A percentile compares a stretch with the other conserved stretches of the same genome.
Evolutionary conservation across 2,888 invertebrate species (phyloP).

Genomic region (Prosopocoilus inquinatus): DNA sequence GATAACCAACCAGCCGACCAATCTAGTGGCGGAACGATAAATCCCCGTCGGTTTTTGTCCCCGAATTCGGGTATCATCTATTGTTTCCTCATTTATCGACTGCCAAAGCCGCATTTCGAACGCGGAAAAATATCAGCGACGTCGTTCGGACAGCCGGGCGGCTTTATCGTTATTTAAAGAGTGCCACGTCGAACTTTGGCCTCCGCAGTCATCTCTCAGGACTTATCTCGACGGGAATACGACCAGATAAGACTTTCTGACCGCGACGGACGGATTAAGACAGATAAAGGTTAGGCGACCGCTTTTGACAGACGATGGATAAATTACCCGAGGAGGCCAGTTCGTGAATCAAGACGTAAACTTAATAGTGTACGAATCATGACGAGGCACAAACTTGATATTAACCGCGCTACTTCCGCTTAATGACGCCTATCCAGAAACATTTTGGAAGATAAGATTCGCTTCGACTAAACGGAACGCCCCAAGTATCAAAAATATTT

Average conservation of each 20-base stretch:
- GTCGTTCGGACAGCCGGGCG: conserved; percentile 25
- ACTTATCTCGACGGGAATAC: conserved; percentile 41
- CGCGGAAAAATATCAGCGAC: conserved; percentile 1
- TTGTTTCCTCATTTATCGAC: conserved; percentile 21
- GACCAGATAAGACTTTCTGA: conserved; percentile 41
- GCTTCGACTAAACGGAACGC: no score
- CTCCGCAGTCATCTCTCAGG: conserved; percentile 42
- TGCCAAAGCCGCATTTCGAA: conserved; percentile 5
- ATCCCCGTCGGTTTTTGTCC: conserved; percentile 8
- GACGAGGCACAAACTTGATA: no score
- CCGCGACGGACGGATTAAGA: conserved; percentile 46
- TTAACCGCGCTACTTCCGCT: no score
- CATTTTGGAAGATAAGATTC: no score
- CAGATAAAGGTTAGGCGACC: conserved; percentile 45
- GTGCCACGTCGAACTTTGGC: conserved; percentile 40
- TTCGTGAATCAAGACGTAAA: no score
- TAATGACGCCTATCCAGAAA: no score
- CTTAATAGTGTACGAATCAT: no score
- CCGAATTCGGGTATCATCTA: conserved; percentile 11
- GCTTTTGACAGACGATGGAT: conserved; percentile 45
- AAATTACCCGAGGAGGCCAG: conserved; percentile 37
- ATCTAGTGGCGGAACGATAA: no score
- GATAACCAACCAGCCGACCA: no score
- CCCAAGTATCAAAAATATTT: no score
- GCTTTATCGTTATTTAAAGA: conserved; percentile 42